Evolutionary conservation across 1,140 invertebrate species (phyloP), one percentile per base, ranked within the genome.

Genomic region (Teleogryllus occipitalis): DNA sequence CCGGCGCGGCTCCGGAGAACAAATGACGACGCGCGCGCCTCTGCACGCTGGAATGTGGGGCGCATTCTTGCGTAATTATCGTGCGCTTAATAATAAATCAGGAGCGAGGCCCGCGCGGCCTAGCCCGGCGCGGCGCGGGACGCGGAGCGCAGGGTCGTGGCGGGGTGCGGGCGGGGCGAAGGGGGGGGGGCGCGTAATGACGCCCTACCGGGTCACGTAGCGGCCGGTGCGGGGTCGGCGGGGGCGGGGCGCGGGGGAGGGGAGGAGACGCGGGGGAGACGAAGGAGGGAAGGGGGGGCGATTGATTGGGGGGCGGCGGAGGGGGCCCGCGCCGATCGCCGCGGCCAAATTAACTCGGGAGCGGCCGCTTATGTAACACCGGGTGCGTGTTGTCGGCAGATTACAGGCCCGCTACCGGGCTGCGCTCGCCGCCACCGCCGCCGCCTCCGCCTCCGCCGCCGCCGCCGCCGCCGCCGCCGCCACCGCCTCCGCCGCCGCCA

Each of bases 11-110:
- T 5, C 27, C 27, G 18, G 54, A 65, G 10, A 65, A 65, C 54
- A 65, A 65, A 65, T 65, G 54, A 65, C 54, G 54, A 18, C 54
- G 54, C 54, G 54, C 54, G 7, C 54, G 54, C 54, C 54, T 65
- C 7, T 65, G 54, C 54, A 65, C 54, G 54, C 2, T 14, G 54
- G 54, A 65, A 65, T 65, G 54, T 65, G 10, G 54, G 54, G 54
- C 54, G 54, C 54, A 65, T 65, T 65, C 49, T 54, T 54, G 49
- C 49, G 49, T 65, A 65, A 65, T 65, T 65, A 3, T 65, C 54
- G 54, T 65, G 54, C 54, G 54, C 54, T 65, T 65, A 65, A 65
- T 65, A 65, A 65, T 65, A 65, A 65, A 65, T 65, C 54, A 65
- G 54, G 54, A 65, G 10, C 54, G 54, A 65, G 54, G 54, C 2